A percentile compares a stretch with the other conserved stretches of the same genome.
These are phyloP conservation scores for Pseudonaja textilis DNA, from an alignment of 2,113 vertebrate species.

Conservation along the genomic window DNA sequence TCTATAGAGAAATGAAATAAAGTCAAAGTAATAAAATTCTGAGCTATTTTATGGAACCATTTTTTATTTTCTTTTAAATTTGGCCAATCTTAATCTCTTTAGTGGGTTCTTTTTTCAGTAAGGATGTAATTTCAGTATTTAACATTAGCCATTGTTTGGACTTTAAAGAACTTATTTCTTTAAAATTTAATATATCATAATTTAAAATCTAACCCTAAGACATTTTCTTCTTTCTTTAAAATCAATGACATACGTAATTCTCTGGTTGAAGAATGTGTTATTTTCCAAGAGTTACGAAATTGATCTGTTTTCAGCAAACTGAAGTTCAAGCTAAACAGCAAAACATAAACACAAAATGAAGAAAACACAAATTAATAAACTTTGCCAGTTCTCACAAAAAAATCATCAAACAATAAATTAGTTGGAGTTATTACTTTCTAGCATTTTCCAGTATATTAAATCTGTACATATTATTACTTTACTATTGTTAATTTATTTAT, in stretches of 20 bases:
- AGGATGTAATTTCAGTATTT: background rate
- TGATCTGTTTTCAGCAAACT: slow-evolving; percentile 28
- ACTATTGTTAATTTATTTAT: background rate
- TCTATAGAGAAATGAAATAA: background rate
- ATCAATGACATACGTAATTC: background rate
- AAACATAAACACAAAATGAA: slow-evolving; percentile 1
- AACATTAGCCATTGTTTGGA: background rate
- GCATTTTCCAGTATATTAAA: background rate
- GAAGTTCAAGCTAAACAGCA: slow-evolving; percentile 52
- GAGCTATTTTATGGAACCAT: background rate
- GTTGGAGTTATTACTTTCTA: background rate
- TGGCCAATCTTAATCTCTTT: background rate
- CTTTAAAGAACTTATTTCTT: background rate
- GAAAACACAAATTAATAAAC: background rate
- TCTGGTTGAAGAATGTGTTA: background rate
- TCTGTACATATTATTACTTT: background rate
- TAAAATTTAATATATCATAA: background rate
- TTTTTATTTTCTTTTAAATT: background rate
- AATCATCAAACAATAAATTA: slow-evolving; percentile 9
- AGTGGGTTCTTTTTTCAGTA: background rate
- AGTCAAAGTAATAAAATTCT: background rate
- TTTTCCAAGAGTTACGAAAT: background rate
- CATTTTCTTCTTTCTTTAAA: background rate
- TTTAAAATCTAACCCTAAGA: background rate
- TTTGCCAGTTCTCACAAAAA: background rate